A percentile compares a stretch with the other conserved stretches of the same genome.
Evolutionary conservation across 2,113 vertebrate species (phyloP).

Genomic region (Tricholaema leucomelas): DNA sequence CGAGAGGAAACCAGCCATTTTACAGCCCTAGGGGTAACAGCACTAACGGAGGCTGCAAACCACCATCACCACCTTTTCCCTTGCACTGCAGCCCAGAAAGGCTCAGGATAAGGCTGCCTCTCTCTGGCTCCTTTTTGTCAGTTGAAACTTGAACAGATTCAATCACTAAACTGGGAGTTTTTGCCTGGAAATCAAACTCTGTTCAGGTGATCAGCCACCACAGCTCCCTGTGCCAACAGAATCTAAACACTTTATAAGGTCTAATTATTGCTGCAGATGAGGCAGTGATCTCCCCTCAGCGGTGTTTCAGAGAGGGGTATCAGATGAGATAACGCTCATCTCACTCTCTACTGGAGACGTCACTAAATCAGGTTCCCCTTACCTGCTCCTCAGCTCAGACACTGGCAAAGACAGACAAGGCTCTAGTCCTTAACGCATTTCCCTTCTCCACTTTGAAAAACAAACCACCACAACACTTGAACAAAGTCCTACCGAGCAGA

Average conservation of each 20-base stretch:
- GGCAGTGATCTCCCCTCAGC: neutral
- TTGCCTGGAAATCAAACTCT: slow-evolving; percentile 15
- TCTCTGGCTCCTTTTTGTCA: neutral
- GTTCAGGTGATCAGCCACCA: neutral
- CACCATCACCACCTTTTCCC: neutral
- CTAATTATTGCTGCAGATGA: slow-evolving; percentile 8
- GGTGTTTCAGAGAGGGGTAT: neutral
- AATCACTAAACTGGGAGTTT: neutral
- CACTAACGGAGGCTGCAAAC: neutral
- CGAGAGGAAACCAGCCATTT: neutral
- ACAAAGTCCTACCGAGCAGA: neutral
- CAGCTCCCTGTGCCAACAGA: neutral
- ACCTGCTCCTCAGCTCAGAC: neutral
- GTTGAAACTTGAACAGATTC: neutral
- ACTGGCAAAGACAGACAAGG: neutral
- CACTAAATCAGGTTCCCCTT: neutral
- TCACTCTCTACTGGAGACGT: neutral
- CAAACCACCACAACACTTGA: neutral
- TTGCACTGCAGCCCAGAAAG: neutral
- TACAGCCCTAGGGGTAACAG: neutral
- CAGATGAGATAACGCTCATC: neutral
- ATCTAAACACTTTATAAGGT: slow-evolving; percentile 8
- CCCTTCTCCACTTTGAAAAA: neutral
- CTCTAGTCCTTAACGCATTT: neutral
- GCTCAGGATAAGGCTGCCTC: neutral